Conservation (phyloP, 2,888 invertebrate species). For the Pollenia amentaria region DNA sequence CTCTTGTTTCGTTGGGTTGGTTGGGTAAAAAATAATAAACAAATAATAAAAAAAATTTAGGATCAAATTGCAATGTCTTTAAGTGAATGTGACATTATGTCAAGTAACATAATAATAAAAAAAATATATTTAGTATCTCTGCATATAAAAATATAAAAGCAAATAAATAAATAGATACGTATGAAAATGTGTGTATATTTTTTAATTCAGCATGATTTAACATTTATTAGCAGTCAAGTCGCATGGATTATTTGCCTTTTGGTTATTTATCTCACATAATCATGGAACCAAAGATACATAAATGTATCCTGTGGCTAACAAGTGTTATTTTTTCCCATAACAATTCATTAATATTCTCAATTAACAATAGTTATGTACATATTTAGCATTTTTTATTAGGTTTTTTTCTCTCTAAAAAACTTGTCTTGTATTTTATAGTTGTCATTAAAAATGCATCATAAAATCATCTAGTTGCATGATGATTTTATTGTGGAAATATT, state of each 20-base stretch:
- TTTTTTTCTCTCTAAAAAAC: neutral
- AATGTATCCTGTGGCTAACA: conserved; percentile 68
- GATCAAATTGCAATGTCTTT: conserved; percentile 44
- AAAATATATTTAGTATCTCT: neutral
- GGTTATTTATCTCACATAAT: conserved; percentile 62
- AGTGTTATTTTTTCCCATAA: conserved; percentile 70
- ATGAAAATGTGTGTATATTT: neutral
- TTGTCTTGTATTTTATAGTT: conserved; percentile 45
- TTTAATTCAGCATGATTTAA: conserved; percentile 60
- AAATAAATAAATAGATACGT: conserved; percentile 31
- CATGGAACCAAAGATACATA: conserved; percentile 44
- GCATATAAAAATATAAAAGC: conserved; percentile 28
- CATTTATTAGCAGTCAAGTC: conserved; percentile 44
- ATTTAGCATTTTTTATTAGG: conserved; percentile 13
- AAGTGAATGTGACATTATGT: conserved; percentile 69
- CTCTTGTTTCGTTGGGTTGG: conserved; percentile 1
- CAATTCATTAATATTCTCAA: conserved; percentile 64
- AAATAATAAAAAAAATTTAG: conserved; percentile 57
- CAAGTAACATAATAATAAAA: conserved; percentile 36
- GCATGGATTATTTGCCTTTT: conserved; percentile 53
- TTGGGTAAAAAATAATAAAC: conserved; percentile 43
- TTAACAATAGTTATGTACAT: conserved; percentile 53
- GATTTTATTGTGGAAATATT: conserved; percentile 41
- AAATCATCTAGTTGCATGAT: conserved; percentile 46
- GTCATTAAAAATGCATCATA: conserved; percentile 65